These are phyloP conservation scores for Aleiodes testaceus DNA, from an alignment of 2,888 invertebrate genomes.

Conservation along the genomic window DNA sequence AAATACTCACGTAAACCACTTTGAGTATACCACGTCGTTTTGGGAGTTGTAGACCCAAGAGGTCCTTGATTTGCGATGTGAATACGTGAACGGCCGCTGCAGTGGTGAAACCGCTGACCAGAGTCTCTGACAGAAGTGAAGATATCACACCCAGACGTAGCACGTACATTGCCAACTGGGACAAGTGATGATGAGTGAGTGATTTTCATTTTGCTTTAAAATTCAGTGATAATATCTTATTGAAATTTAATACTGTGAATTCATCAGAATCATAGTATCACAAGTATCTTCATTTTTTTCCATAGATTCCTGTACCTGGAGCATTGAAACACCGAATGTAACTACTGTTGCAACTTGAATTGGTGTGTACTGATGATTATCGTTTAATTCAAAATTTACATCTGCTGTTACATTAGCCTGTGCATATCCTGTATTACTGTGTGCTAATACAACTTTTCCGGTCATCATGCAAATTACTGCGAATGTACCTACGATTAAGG, in stretches of 20 bases:
- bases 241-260: slow-evolving; percentile 1
- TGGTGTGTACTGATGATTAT: slow-evolving; percentile 69
- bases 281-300: no score
- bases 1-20: slow-evolving; percentile 77
- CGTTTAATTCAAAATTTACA: slow-evolving; percentile 4
- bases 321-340: slow-evolving; percentile 83
- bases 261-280: slow-evolving; percentile 1
- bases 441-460: slow-evolving; percentile 82
- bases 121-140: slow-evolving; percentile 83
- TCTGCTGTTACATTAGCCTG: slow-evolving; percentile 39
- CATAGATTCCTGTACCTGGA: slow-evolving; percentile 76
- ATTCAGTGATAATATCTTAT: slow-evolving; percentile 1
- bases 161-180: slow-evolving; percentile 82
- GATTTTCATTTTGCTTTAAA: slow-evolving; percentile 13
- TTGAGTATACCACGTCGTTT: slow-evolving; percentile 79
- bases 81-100: slow-evolving; percentile 88
- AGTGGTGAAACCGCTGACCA: slow-evolving; percentile 90
- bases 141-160: slow-evolving; percentile 83
- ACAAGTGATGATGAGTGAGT: slow-evolving; percentile 33
- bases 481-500: slow-evolving; percentile 79
- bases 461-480: slow-evolving; percentile 94
- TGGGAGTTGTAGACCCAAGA: slow-evolving; percentile 78
- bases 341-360: slow-evolving; percentile 85
- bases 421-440: slow-evolving; percentile 41
- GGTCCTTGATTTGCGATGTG: slow-evolving; percentile 85